These are phyloP conservation scores for Pao palembangensis DNA, from an alignment of 2,113 vertebrate genomes.

Conservation along the genomic window DNA sequence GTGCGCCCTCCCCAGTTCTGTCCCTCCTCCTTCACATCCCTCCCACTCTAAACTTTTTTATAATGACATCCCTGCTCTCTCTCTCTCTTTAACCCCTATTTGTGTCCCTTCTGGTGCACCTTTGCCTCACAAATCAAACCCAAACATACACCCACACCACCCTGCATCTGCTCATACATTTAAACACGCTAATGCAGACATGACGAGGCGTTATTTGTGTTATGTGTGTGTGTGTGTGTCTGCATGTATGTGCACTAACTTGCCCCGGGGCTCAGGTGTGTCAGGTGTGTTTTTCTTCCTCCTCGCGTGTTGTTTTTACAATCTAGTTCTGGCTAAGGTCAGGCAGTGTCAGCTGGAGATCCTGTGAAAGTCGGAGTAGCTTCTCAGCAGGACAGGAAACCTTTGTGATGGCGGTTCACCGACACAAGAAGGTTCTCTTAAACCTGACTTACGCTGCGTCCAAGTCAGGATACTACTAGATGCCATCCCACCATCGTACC, in stretches of 20 bases:
- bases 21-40: constrained; percentile 37
- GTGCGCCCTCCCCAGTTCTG: constrained; percentile 12
- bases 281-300: neutral
- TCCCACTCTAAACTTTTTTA: constrained; percentile 19
- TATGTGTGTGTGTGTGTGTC: neutral
- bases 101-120: neutral
- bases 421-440: no score
- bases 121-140: constrained; percentile 18
- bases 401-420: no score
- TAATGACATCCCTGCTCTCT: neutral
- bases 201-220: neutral
- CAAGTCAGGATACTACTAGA: no score
- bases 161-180: neutral
- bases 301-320: constrained; percentile 32
- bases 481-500: no score
- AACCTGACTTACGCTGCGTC: no score
- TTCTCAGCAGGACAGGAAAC: no score
- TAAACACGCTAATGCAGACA: neutral
- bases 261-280: constrained; percentile 27
- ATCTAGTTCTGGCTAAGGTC: neutral
- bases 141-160: neutral
- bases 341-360: constrained; percentile 13
- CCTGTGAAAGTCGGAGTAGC: no score
- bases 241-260: neutral
- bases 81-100: neutral